Conservation (phyloP, 2,797 vertebrate genomes). For the Pampus argenteus region DNA sequence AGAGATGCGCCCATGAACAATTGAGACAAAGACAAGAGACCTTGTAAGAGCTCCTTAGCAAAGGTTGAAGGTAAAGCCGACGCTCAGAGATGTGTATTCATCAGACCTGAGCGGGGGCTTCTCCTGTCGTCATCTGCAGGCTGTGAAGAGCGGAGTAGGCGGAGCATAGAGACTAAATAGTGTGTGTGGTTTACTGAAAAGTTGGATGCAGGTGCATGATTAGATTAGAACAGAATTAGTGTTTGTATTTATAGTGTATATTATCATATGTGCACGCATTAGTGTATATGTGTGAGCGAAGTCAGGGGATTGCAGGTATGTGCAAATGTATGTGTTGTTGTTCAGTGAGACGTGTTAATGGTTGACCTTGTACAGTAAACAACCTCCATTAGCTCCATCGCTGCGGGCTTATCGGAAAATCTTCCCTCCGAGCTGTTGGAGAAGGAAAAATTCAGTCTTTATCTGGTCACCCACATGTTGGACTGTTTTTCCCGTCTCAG, state of each 20-base stretch:
- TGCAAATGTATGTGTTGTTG: too few relatives aligned
- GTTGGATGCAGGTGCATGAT: too few relatives aligned
- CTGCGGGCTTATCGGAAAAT: conserved; percentile 27
- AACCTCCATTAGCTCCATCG: conserved; percentile 34
- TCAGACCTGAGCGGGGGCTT: too few relatives aligned
- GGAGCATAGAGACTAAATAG: too few relatives aligned
- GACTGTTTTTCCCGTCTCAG: neutral
- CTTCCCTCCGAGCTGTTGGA: neutral
- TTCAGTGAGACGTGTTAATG: too few relatives aligned
- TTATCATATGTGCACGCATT: conserved; percentile 16
- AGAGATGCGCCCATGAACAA: neutral
- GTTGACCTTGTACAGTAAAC: conserved; percentile 29
- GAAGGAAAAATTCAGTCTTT: neutral
- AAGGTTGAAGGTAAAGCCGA: conserved; percentile 30
- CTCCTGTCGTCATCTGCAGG: too few relatives aligned
- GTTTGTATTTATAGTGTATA: too few relatives aligned
- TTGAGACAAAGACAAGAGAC: conserved; percentile 33
- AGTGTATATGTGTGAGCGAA: neutral
- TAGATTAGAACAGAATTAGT: too few relatives aligned
- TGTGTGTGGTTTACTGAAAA: too few relatives aligned
- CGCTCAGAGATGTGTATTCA: conserved; percentile 10
- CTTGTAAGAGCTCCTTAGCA: conserved; percentile 29
- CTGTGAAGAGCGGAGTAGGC: too few relatives aligned
- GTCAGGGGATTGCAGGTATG: neutral
- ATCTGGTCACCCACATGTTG: conserved; percentile 1